phyloP scores from a whole-genome alignment of 2,113 vertebrate species.

The Bubo blakistoni region DNA sequence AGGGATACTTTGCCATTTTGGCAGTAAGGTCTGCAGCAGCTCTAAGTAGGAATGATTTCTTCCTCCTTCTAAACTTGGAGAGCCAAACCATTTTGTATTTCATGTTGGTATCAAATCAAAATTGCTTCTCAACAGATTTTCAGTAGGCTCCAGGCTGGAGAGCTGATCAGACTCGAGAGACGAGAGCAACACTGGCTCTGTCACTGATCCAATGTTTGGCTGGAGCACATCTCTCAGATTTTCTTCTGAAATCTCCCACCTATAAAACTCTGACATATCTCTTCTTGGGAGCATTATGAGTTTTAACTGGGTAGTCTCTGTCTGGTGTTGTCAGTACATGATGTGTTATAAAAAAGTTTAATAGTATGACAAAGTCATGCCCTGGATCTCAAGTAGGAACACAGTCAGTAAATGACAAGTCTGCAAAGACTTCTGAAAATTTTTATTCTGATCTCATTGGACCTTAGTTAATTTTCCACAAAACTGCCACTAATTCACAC shows the following conservation, averaged over 20 bases:
- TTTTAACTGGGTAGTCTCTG: conserved; percentile 1
- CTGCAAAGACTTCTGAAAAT: neutral
- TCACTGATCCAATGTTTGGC: conserved; percentile 34
- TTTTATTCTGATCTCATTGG: neutral
- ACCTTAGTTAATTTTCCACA: neutral
- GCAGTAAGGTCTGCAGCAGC: neutral
- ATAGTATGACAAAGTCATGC: neutral
- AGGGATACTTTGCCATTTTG: conserved; percentile 14
- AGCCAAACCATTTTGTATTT: conserved; percentile 49
- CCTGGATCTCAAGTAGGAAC: neutral
- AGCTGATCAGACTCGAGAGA: conserved; percentile 60
- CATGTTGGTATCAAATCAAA: conserved; percentile 41
- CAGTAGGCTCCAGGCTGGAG: conserved; percentile 53
- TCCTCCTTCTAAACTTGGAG: neutral
- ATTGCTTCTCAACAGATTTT: conserved; percentile 58
- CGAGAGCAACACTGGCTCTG: conserved; percentile 44
- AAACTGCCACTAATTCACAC: neutral
- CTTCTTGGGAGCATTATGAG: neutral
- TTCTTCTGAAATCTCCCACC: conserved; percentile 43
- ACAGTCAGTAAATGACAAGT: neutral
- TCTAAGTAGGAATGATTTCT: neutral
- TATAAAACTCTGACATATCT: conserved; percentile 15
- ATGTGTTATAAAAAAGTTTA: neutral
- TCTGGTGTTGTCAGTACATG: neutral
- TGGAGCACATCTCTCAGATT: conserved; percentile 42